These are phyloP conservation scores for Platygyra sinensis DNA, from an alignment of 64 coral and sea anemone species.

Conservation along the genomic window DNA sequence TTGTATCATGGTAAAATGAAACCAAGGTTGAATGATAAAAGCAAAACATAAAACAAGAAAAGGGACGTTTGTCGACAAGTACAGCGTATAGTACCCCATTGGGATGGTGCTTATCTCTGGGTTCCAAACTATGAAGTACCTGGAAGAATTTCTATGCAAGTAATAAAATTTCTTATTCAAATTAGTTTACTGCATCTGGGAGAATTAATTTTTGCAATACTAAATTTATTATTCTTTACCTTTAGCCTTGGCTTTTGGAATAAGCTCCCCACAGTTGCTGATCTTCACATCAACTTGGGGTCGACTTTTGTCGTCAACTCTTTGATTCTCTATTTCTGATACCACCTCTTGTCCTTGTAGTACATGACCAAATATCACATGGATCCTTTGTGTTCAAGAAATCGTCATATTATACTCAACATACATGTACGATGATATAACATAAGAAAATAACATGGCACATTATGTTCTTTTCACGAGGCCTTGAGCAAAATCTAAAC, in stretches of 20 bases:
- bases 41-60: background rate
- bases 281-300: slow-evolving; percentile 80
- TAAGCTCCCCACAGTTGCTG: slow-evolving; percentile 92
- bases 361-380: slow-evolving; percentile 94
- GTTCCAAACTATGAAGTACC: no score
- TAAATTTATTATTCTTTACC: slow-evolving; percentile 15
- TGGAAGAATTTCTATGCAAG: no score
- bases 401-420: background rate
- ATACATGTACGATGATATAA: no score
- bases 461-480: background rate
- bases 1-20: background rate
- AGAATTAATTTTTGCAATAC: no score
- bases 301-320: slow-evolving; percentile 82
- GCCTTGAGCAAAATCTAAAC: no score
- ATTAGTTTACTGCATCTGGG: no score
- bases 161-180: no score
- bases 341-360: slow-evolving; percentile 90
- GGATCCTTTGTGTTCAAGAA: slow-evolving; percentile 46
- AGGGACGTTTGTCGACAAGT: background rate
- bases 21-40: background rate
- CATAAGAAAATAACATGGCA: background rate
- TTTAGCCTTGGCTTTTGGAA: slow-evolving; percentile 92
- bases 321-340: slow-evolving; percentile 86
- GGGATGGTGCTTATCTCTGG: background rate
- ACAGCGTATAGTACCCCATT: no score